Evolutionary conservation across 2,797 vertebrate genomes (phyloP), one percentile per base, ranked within the genome.

Genomic region (Oryzias dopingdopingensis): DNA sequence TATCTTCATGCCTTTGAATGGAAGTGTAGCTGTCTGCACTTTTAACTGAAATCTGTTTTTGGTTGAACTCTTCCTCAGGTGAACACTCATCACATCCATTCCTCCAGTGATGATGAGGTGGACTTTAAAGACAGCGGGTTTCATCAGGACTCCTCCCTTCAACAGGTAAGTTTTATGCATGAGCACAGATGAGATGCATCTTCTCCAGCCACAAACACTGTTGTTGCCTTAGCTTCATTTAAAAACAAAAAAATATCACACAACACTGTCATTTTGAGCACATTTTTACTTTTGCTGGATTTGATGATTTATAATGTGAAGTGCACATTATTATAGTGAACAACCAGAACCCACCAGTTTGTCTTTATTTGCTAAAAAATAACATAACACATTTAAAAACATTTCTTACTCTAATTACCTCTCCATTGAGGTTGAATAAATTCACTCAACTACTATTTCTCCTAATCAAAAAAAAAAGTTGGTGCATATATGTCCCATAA

Each of bases 41-140:
- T 37, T 2, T 37, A 12, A 37, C 32, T 37, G 32, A 37, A 10
- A 3, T 12, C 4, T 37, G 6, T 7, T 37, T 12, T 12, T 37
- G 32, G 32, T 37, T 12, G 10, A 37, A 2, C 10, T 4, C 32
- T 37, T 4, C 5, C 47, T 14, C 58, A 93, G 92, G 95, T 98
- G 74, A 98, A 95, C 81, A 96, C 96, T 42, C 96, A 97, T 88
- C 96, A 98, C 86, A 98, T 99, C 85, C 97, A 98, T 88, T 98
- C 96, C 74, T 97, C 97, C 71, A 98, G 96, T 70, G 97, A 99
- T 63, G 97, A 99, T 82, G 97, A 99, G 88, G 95, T 97, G 67
- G 97, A 99, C 88, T 99, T 98, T 77, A 99, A 98, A 92, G 96
- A 98, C 88, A 93, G 93, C 32, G 94, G 96, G 65, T 98, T 98